Base-by-base conservation (phyloP, 1,140 invertebrate genomes). In the Camponotus vicinus region DNA sequence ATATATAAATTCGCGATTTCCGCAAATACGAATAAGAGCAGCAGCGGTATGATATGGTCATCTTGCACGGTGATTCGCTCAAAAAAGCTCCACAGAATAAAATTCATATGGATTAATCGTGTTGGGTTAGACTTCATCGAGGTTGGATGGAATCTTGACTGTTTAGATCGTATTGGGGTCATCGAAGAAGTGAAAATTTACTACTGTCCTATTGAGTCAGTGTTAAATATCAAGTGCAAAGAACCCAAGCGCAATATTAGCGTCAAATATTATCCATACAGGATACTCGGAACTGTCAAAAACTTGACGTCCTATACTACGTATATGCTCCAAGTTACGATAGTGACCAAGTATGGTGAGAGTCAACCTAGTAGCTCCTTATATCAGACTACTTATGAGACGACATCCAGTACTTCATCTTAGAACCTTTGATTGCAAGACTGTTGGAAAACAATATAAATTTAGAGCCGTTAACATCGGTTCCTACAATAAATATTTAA, bases 31-130 rank as follows among this genome's bases (percentile, higher is more conserved):
- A 92, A 95, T 3, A 93, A 91, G 7, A 94, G 94, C 37, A 97
- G 97, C 87, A 97, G 97, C 92, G 97, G 97, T 0, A 97, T 98
- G 96, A 95, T 97, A 9, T 98, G 97, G 97, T 97, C 97, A 9
- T 96, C 96, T 3, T 98, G 97, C 93, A 97, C 97, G 4, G 96
- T 97, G 57, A 96, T 97, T n/a, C 96, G 21, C 21, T 21, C 97
- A 88, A 96, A 96, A 90, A 96, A 96, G 61, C 95, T 96, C 11
- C 96, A 96, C 55, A 97, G 97, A 95, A 96, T 97, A 89, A 97
- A 97, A 73, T 96, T 96, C 73, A 96, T 97, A 1, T 96, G 96
- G 93, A 95, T 97, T 57, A 96, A 96, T 89, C 92, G 92, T 15
- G 95, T 96, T 21, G 96, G 95, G 5, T 96, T 96, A 18, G 95